Conservation (phyloP, 1,140 invertebrate species). For the Gryllus bimaculatus region DNA sequence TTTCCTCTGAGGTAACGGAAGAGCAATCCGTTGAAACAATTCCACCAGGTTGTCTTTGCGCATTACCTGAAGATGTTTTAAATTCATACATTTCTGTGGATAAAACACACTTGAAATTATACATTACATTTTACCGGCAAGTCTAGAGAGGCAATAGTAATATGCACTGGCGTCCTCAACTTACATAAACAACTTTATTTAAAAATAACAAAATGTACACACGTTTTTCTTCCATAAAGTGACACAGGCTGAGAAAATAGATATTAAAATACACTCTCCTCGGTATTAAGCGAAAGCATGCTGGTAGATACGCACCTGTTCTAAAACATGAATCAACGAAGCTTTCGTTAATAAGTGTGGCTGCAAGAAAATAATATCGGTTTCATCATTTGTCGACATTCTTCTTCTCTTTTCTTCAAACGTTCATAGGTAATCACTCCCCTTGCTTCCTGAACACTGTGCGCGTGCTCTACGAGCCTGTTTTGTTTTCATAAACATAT, state of each 20-base stretch:
- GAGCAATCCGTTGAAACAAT: slow-evolving; percentile 13
- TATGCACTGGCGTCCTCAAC: too few relatives aligned
- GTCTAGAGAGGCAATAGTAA: too few relatives aligned
- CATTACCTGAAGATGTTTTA: slow-evolving; percentile 10
- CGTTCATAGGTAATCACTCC: not conserved
- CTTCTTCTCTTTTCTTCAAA: not conserved
- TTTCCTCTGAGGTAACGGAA: slow-evolving; percentile 17
- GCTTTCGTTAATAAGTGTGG: not conserved
- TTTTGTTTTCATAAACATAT: not conserved
- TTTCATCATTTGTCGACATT: not conserved
- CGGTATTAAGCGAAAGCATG: too few relatives aligned
- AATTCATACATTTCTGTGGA: slow-evolving; percentile 17
- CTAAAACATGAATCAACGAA: not conserved
- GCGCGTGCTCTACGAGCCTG: not conserved
- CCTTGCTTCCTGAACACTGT: not conserved
- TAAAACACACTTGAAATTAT: too few relatives aligned
- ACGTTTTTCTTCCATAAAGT: too few relatives aligned
- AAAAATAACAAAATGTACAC: too few relatives aligned
- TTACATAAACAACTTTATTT: too few relatives aligned
- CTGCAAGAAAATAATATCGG: not conserved
- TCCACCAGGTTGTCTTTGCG: slow-evolving; percentile 12
- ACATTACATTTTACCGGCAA: too few relatives aligned
- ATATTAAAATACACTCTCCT: too few relatives aligned
- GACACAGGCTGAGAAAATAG: too few relatives aligned
- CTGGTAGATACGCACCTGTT: not conserved